Evolutionary conservation across 2,113 vertebrate genomes (phyloP), one percentile per base, ranked within the genome.

Genomic region (Austrofundulus limnaeus): DNA sequence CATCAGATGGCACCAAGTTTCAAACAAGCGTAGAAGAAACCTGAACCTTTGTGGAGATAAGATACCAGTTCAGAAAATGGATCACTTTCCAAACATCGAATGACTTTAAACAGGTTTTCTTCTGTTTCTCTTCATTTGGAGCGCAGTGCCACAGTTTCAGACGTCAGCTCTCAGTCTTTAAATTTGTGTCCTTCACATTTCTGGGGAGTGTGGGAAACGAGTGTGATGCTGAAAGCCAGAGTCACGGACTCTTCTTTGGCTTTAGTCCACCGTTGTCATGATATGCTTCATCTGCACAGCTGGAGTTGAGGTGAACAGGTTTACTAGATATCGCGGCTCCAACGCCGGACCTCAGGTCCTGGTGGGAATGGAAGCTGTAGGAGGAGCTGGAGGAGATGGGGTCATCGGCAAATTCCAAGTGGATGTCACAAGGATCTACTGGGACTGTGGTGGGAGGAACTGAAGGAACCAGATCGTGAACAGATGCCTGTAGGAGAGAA

Each of bases 391-490:
- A 16, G 38, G 87, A 84, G 20, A 73, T 15, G 37, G 45, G 55
- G 4, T 85, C 82, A 0, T 87, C 62, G 0, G 19, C 2, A 4
- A 72, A 31, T 17, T 90, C 87, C 46, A 89, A 24, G 23, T 85
- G 73, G 53, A 80, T 53, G 47, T 84, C 73, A 25, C 59, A 45
- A 2, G 17, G 77, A 51, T 88, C 79, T 6, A 77, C 49, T 1
- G 63, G 55, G 34, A 42, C 72, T 57, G 4, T 21, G 61, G 72
- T 17, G 5, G 47, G 24, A 10, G 76, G 63, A 21, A 42, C 65
- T 46, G 64, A 16, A 65, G 70, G 57, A 23, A 74, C 61, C 1
- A 50, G 58, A 25, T 80, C 75, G 1, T 41, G 57, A 56, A 53
- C 11, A 6, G 68, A 13, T 0, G 23, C 47, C 85, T 86, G 49